phyloP scores from a whole-genome alignment of 2,888 invertebrate genomes.

The Drosophila limbata region DNA sequence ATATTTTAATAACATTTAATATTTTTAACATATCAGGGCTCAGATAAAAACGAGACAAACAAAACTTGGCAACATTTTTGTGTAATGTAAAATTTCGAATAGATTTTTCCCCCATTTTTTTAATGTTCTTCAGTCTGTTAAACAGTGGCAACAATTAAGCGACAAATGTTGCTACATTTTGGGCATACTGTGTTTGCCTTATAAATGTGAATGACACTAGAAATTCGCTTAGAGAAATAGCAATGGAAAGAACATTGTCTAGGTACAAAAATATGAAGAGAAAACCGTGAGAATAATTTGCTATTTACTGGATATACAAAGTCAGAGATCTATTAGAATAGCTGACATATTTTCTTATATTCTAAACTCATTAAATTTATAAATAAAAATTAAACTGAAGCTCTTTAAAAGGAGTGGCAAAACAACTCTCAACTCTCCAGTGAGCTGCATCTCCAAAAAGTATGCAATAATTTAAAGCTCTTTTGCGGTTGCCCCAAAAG shows the following conservation, averaged over 20 bases:
- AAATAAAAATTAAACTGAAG: neutral
- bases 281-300: neutral
- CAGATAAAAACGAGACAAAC: conserved; percentile 12
- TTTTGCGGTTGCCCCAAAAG: conserved; percentile 63
- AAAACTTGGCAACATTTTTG: conserved; percentile 44
- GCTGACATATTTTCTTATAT: neutral
- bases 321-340: neutral
- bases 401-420: conserved; percentile 10
- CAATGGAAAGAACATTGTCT: neutral
- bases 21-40: neutral
- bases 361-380: conserved; percentile 22
- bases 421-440: neutral
- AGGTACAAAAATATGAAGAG: neutral
- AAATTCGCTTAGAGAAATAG: neutral
- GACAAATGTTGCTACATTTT: conserved; percentile 63
- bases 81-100: conserved; percentile 17
- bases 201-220: conserved; percentile 31
- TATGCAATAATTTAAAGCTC: conserved; percentile 75
- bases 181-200: conserved; percentile 45
- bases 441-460: conserved; percentile 50
- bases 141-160: conserved; percentile 65
- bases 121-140: conserved; percentile 57
- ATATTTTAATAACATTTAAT: too few relatives aligned
- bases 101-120: neutral
- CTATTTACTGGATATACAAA: neutral